These are phyloP conservation scores for Astreopora myriophthalma DNA, from an alignment of 64 coral and sea anemone genomes.

Conservation along the genomic window DNA sequence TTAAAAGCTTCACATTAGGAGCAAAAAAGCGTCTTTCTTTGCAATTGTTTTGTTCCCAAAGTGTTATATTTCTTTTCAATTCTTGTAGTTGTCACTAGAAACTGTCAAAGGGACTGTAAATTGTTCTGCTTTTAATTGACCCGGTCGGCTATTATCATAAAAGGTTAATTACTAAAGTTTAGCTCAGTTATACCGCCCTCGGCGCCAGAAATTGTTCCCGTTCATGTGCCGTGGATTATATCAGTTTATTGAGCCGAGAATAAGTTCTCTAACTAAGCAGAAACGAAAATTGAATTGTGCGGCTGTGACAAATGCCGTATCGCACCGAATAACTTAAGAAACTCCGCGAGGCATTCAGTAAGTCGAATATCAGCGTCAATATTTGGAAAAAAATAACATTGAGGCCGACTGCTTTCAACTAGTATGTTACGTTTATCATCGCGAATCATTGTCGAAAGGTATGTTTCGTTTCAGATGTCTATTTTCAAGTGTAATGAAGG, in stretches of 20 bases:
- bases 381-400: slow-evolving; percentile 1
- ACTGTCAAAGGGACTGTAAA: neutral
- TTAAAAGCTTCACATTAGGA: neutral
- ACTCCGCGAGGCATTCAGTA: neutral
- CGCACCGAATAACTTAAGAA: neutral
- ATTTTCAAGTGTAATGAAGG: too few species aligned
- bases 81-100: neutral
- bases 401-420: neutral
- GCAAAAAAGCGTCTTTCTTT: neutral
- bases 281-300: neutral
- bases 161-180: neutral
- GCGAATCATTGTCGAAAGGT: neutral
- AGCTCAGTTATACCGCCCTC: neutral
- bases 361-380: slow-evolving; percentile 17
- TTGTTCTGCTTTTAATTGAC: slow-evolving; percentile 8
- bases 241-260: neutral
- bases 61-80: neutral
- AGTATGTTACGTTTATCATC: neutral
- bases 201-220: neutral
- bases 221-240: neutral
- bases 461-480: neutral
- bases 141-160: neutral
- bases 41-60: neutral
- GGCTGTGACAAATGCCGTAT: neutral
- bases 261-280: neutral